phyloP scores from a whole-genome alignment of 2,888 invertebrate species.

The Heliconius ethilla region DNA sequence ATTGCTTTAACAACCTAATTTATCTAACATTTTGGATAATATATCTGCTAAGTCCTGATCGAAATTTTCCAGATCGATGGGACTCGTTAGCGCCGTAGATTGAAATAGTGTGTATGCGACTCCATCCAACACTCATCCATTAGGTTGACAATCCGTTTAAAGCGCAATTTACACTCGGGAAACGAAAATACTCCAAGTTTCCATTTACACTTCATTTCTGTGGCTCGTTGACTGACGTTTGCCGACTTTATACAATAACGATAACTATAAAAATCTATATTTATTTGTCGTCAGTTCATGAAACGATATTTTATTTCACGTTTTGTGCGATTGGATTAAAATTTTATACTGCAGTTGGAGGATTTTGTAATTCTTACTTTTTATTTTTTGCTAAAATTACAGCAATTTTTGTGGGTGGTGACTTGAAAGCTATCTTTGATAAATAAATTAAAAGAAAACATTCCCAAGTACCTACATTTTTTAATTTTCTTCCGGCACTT shows the following conservation, averaged over 20 bases:
- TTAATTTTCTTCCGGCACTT: background rate
- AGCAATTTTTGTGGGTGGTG: background rate
- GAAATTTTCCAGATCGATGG: conserved; percentile 47
- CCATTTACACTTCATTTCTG: conserved; percentile 39
- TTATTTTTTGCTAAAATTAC: no score
- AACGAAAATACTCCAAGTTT: conserved; percentile 42
- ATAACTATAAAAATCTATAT: background rate
- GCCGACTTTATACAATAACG: conserved; percentile 9
- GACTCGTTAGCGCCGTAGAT: conserved; percentile 51
- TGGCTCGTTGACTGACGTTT: conserved; percentile 17
- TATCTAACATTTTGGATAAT: conserved; percentile 19
- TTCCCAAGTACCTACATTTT: background rate
- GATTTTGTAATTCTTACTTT: background rate
- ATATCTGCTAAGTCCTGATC: background rate
- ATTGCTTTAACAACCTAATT: conserved; percentile 19
- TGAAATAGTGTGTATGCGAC: conserved; percentile 48
- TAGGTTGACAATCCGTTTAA: conserved; percentile 52
- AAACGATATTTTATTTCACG: background rate
- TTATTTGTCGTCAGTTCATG: background rate
- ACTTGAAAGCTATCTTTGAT: background rate
- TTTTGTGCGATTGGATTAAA: background rate
- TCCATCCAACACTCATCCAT: conserved; percentile 54
- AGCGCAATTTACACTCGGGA: conserved; percentile 50
- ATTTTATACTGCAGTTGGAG: no score
- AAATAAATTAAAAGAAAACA: background rate